These are phyloP conservation scores for Calonectris borealis DNA, from an alignment of 2,113 vertebrate genomes.

Conservation along the genomic window DNA sequence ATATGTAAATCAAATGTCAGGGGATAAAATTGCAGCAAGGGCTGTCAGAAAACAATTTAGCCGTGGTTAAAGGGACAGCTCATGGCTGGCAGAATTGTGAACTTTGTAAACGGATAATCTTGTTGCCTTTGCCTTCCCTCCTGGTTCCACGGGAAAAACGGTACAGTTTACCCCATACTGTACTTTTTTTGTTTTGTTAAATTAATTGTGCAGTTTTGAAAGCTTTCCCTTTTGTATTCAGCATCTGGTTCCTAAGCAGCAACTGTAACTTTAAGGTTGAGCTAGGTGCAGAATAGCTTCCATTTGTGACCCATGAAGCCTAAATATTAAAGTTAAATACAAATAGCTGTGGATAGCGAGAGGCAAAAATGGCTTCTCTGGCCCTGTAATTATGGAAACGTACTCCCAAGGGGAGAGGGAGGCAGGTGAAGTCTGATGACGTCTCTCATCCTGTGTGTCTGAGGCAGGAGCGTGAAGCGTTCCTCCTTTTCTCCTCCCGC, in stretches of 20 bases:
- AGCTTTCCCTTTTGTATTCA: background rate
- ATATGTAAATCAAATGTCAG: constrained; percentile 98
- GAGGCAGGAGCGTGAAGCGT: background rate
- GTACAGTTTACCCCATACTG: background rate
- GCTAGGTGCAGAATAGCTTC: background rate
- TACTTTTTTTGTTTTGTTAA: background rate
- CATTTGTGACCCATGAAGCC: constrained; percentile 11
- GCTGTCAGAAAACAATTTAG: constrained; percentile 96
- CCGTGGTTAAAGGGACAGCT: constrained; percentile 90
- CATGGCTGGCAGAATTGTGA: constrained; percentile 75
- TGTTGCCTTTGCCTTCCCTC: background rate
- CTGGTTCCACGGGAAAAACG: fast-evolving
- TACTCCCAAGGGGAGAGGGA: background rate
- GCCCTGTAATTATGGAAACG: background rate
- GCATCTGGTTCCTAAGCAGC: background rate
- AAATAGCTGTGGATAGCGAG: background rate
- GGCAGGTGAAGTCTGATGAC: background rate
- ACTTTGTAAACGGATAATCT: constrained; percentile 81
- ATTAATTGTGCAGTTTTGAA: background rate
- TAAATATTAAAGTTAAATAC: background rate
- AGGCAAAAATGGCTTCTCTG: background rate
- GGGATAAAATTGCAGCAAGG: constrained; percentile 84
- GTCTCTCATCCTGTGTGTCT: background rate
- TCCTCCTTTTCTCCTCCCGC: background rate
- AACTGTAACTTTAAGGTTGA: background rate